phyloP scores from a whole-genome alignment of 2,113 vertebrate genomes.

The Thamnophis sirtalis region DNA sequence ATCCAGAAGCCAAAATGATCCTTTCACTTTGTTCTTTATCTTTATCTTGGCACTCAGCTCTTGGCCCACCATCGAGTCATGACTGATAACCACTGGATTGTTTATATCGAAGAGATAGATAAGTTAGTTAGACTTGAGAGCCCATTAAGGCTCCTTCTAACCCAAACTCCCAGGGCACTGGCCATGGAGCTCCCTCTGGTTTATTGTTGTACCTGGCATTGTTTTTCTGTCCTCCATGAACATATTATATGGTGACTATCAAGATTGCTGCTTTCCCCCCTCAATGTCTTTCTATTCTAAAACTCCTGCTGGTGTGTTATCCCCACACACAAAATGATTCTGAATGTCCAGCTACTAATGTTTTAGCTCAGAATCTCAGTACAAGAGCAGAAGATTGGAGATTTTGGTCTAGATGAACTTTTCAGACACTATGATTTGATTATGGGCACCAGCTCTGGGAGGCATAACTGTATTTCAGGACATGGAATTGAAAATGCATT shows the following conservation, averaged over 20 bases:
- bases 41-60: neutral
- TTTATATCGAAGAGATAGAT: neutral
- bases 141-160: neutral
- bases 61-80: neutral
- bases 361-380: neutral
- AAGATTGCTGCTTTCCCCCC: neutral
- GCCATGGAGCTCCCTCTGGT: neutral
- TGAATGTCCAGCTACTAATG: neutral
- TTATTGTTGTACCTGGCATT: neutral
- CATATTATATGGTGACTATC: neutral
- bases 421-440: neutral
- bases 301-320: neutral
- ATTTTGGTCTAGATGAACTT: neutral
- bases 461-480: neutral
- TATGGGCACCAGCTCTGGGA: neutral
- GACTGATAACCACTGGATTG: neutral
- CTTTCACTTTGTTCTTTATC: neutral
- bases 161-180: neutral
- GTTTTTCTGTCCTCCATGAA: neutral
- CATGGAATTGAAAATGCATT: neutral
- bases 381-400: neutral
- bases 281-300: neutral
- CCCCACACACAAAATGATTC: neutral
- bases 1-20: neutral
- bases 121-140: neutral